phyloP scores from a whole-genome alignment of 2,113 vertebrate species.

The Ramphastos sulfuratus region DNA sequence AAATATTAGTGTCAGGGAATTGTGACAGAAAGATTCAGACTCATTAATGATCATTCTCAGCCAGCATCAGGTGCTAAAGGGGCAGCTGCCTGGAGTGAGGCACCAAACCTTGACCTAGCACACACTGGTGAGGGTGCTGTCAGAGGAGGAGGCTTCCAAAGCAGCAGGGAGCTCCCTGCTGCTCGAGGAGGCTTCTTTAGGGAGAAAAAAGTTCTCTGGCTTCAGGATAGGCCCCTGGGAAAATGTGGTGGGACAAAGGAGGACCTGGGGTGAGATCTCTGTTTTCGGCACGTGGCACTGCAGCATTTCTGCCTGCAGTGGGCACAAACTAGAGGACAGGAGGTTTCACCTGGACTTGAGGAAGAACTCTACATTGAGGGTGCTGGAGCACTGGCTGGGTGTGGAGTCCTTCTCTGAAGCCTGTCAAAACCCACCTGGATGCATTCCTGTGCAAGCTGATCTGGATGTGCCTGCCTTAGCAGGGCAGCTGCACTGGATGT shows the following conservation, averaged over 20 bases:
- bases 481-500: too few relatives aligned
- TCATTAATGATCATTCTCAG: conserved; percentile 61
- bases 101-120: not conserved
- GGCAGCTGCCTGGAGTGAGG: conserved; percentile 18
- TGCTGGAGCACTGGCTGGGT: too few relatives aligned
- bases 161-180: not conserved
- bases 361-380: too few relatives aligned
- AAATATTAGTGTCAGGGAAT: conserved; percentile 59
- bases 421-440: too few relatives aligned
- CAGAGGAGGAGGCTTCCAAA: not conserved
- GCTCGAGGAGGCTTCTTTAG: not conserved
- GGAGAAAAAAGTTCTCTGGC: not conserved
- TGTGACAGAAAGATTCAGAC: conserved; percentile 38
- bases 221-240: not conserved
- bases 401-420: too few relatives aligned
- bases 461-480: too few relatives aligned
- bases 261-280: not conserved
- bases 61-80: conserved; percentile 8
- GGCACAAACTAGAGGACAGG: too few relatives aligned
- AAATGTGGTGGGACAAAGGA: not conserved
- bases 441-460: too few relatives aligned
- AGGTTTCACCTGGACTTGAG: too few relatives aligned
- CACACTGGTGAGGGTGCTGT: not conserved
- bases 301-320: too few relatives aligned
- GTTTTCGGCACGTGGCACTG: not conserved